Conservation (phyloP, 2,113 vertebrate species). For the Bettongia penicillata region DNA sequence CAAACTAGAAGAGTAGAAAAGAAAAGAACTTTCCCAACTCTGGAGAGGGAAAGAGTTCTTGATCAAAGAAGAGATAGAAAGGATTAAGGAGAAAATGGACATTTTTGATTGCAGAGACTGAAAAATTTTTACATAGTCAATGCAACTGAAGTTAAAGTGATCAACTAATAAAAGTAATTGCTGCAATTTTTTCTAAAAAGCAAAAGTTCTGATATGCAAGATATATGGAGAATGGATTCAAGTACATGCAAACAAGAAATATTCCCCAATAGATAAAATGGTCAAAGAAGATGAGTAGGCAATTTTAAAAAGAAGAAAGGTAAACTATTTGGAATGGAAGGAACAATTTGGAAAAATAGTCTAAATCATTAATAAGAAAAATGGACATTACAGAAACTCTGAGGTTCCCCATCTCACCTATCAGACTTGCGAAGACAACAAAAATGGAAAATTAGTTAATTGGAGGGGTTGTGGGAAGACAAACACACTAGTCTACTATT, state of each 20-base stretch:
- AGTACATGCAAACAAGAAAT: not conserved
- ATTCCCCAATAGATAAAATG: not conserved
- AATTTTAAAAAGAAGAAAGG: not conserved
- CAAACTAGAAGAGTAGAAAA: not conserved
- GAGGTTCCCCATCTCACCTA: not conserved
- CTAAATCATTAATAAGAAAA: not conserved
- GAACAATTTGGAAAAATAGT: not conserved
- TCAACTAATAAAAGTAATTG: not conserved
- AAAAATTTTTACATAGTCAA: not conserved
- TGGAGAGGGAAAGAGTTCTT: not conserved
- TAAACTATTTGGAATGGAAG: not conserved
- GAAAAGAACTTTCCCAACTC: not conserved
- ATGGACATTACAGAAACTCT: not conserved
- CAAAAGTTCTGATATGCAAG: not conserved
- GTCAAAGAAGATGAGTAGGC: not conserved
- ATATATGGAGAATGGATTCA: not conserved
- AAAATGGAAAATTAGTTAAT: not conserved
- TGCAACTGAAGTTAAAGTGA: not conserved
- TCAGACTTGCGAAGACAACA: not conserved
- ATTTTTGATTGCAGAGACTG: not conserved
- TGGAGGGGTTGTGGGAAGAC: not conserved
- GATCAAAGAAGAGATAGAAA: not conserved
- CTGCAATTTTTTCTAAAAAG: not conserved
- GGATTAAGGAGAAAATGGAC: not conserved
- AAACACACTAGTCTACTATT: not conserved